Evolutionary conservation across 1,140 invertebrate species (phyloP).

Genomic region (Drosophila sturtevanti): DNA sequence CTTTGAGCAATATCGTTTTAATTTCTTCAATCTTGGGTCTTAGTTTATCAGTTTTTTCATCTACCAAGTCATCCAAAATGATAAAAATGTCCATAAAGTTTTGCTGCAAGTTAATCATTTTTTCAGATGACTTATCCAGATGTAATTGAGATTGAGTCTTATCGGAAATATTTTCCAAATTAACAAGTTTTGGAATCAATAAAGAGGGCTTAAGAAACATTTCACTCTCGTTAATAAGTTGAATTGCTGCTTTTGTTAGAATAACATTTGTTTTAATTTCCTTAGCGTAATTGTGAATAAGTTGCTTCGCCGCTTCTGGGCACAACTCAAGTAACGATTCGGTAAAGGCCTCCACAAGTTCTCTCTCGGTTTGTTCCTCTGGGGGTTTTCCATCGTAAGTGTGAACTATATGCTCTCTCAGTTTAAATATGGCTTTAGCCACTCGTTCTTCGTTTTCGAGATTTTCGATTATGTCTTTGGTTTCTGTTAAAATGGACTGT

Average conservation of each 20-base stretch:
- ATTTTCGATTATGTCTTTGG: slow-evolving; percentile 47
- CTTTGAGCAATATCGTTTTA: slow-evolving; percentile 39
- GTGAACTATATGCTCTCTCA: slow-evolving; percentile 74
- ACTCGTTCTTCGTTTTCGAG: slow-evolving; percentile 34
- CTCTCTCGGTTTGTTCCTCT: slow-evolving; percentile 21
- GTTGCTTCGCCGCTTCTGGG: slow-evolving; percentile 37
- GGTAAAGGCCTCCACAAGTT: slow-evolving; percentile 55
- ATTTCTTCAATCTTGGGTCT: slow-evolving; percentile 45
- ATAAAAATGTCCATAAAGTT: slow-evolving; percentile 70
- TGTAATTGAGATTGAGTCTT: slow-evolving; percentile 32
- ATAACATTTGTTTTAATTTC: slow-evolving; percentile 59
- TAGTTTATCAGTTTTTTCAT: slow-evolving; percentile 38
- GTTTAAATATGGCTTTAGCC: slow-evolving; percentile 62
- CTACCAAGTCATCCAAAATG: slow-evolving; percentile 62
- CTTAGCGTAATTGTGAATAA: slow-evolving; percentile 45
- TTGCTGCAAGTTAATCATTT: slow-evolving; percentile 67
- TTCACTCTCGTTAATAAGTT: slow-evolving; percentile 49
- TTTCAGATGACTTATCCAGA: slow-evolving; percentile 59
- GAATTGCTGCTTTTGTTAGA: slow-evolving; percentile 51
- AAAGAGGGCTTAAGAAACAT: slow-evolving; percentile 54
- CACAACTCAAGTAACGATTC: slow-evolving; percentile 45
- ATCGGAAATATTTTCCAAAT: slow-evolving; percentile 54
- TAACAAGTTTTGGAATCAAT: slow-evolving; percentile 54
- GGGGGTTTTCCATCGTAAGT: slow-evolving; percentile 61
- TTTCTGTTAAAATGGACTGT: slow-evolving; percentile 19